phyloP scores from a whole-genome alignment of 2,113 vertebrate genomes.

The Pandion haliaetus region DNA sequence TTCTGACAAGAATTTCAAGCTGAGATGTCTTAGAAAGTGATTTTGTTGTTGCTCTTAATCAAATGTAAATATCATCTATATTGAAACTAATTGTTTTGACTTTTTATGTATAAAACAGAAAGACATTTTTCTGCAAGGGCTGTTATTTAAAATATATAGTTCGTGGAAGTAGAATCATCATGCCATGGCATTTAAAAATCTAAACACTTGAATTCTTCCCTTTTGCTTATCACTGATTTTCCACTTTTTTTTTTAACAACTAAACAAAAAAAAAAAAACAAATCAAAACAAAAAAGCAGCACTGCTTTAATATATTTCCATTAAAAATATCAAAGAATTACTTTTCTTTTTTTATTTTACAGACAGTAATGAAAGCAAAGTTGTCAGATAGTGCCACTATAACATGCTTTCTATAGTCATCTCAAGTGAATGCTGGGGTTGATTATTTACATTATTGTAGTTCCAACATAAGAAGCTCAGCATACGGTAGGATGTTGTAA shows the following conservation, averaged over 20 bases:
- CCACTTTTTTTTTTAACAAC: not conserved
- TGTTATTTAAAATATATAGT: not conserved
- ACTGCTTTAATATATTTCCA: not conserved
- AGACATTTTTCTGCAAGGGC: not conserved
- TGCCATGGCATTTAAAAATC: not conserved
- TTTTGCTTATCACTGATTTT: not conserved
- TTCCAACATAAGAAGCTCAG: not conserved
- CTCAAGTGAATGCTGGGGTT: not conserved
- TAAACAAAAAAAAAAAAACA: not conserved
- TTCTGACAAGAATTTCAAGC: not conserved
- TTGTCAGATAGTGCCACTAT: not conserved
- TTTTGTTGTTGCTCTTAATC: not conserved
- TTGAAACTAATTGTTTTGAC: not conserved
- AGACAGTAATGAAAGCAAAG: not conserved
- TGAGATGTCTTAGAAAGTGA: not conserved
- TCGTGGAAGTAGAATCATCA: not conserved
- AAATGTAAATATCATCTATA: not conserved
- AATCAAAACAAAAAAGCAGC: accelerated
- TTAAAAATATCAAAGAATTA: not conserved
- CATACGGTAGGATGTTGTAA: not conserved
- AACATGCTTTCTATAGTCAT: not conserved
- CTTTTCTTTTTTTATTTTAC: not conserved
- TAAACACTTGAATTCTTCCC: not conserved
- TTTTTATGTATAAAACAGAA: not conserved
- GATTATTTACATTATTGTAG: not conserved